A percentile compares a stretch with the other conserved stretches of the same genome.
Evolutionary conservation across 2,113 vertebrate genomes (phyloP).

Genomic region (Chrysemys picta): DNA sequence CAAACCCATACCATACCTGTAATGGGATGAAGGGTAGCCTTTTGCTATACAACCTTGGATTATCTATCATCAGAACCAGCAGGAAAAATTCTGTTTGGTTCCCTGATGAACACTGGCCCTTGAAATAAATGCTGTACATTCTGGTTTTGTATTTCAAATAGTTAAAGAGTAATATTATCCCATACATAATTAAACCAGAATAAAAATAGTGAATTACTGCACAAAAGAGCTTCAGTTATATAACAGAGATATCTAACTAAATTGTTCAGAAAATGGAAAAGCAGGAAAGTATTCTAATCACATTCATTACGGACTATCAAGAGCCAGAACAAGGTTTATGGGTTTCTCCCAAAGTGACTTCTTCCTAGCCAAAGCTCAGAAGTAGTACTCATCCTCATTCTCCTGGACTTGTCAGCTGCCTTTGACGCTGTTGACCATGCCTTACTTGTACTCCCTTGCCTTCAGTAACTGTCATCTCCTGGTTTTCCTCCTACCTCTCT

Average conservation of each 20-base stretch:
- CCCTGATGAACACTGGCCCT: conserved; percentile 58
- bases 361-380: background rate
- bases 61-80: conserved; percentile 42
- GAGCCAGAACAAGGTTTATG: background rate
- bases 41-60: conserved; percentile 35
- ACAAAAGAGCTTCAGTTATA: conserved; percentile 1
- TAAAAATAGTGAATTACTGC: background rate
- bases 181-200: background rate
- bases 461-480: background rate
- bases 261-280: background rate
- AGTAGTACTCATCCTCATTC: background rate
- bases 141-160: background rate
- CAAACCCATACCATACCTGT: conserved; percentile 51
- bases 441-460: background rate
- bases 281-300: background rate
- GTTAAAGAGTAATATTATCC: conserved; percentile 2
- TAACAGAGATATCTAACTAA: background rate
- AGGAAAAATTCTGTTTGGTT: conserved; percentile 58
- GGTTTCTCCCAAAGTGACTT: background rate
- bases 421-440: no score
- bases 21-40: conserved; percentile 58
- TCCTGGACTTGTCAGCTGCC: background rate
- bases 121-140: background rate
- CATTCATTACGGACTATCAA: background rate
- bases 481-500: background rate